A percentile compares a stretch with the other conserved stretches of the same genome.
Conservation (phyloP, 92 coral and sea anemone species). For the Montipora capitata region DNA sequence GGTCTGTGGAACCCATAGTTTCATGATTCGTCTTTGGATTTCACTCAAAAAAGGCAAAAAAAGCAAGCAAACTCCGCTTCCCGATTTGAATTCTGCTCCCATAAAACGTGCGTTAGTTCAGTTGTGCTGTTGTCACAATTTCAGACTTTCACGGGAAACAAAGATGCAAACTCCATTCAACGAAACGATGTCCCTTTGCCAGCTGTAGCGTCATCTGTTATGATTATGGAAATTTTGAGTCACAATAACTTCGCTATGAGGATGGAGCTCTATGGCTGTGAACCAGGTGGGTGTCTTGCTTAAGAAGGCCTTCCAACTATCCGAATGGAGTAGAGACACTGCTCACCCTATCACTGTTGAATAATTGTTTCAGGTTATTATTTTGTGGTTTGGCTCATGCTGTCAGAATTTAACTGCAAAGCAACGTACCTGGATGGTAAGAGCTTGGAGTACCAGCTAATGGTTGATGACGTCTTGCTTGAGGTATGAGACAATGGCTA, state of each 20-base stretch:
- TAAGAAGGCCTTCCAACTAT: too few relatives aligned
- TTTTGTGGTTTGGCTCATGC: slow-evolving; percentile 70
- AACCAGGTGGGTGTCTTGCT: slow-evolving; percentile 63
- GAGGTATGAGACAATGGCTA: slow-evolving; percentile 57
- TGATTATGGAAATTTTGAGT: slow-evolving; percentile 56
- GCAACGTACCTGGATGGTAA: slow-evolving; percentile 55
- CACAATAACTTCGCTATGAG: slow-evolving; percentile 76
- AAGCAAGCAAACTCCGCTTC: too few relatives aligned
- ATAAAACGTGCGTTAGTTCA: too few relatives aligned
- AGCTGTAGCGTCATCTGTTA: slow-evolving; percentile 54
- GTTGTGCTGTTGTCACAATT: background rate
- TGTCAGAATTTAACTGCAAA: slow-evolving; percentile 49
- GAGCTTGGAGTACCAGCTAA: slow-evolving; percentile 24
- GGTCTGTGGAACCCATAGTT: too few relatives aligned
- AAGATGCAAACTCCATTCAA: slow-evolving; percentile 45
- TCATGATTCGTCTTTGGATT: too few relatives aligned
- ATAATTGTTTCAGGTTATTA: slow-evolving; percentile 60
- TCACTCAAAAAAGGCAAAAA: too few relatives aligned
- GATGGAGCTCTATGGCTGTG: slow-evolving; percentile 81
- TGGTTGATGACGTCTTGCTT: slow-evolving; percentile 48
- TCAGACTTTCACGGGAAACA: slow-evolving; percentile 75
- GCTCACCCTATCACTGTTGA: background rate
- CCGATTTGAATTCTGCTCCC: too few relatives aligned
- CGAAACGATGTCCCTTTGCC: slow-evolving; percentile 78
- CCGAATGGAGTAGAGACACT: background rate